Evolutionary conservation across 2,888 invertebrate genomes (phyloP).

Genomic region (Sphaerophoria taeniata): DNA sequence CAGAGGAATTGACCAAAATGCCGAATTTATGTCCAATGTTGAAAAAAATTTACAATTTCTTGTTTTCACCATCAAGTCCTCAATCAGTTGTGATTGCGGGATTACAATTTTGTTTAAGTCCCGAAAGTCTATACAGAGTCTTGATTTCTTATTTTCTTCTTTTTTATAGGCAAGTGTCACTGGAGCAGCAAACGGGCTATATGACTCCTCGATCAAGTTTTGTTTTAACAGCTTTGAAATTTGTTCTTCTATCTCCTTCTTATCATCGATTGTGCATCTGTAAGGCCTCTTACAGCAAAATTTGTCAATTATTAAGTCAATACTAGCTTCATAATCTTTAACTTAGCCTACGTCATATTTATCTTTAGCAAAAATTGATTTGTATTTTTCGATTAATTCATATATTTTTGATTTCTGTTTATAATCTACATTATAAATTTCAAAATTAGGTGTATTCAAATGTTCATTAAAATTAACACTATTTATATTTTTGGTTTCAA

Average conservation of each 20-base stretch:
- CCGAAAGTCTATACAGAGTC: not conserved
- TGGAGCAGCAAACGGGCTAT: constrained; percentile 4
- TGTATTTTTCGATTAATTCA: constrained; percentile 73
- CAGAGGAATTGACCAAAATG: constrained; percentile 71
- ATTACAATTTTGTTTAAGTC: not conserved
- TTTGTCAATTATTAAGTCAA: constrained; percentile 72
- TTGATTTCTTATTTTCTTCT: constrained; percentile 11
- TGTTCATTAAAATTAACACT: constrained; percentile 67
- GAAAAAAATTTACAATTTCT: constrained; percentile 43
- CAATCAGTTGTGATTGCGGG: constrained; percentile 17
- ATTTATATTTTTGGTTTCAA: constrained; percentile 8
- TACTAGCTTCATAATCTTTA: constrained; percentile 75
- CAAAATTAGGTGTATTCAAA: constrained; percentile 45
- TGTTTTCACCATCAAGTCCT: constrained; percentile 62
- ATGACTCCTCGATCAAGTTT: constrained; percentile 63
- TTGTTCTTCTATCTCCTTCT: constrained; percentile 70
- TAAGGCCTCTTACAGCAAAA: constrained; percentile 66
- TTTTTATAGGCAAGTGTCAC: not conserved
- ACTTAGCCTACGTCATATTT: constrained; percentile 76
- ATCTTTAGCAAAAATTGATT: constrained; percentile 75
- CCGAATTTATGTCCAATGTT: constrained; percentile 44
- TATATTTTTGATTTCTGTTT: constrained; percentile 66
- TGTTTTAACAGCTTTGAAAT: constrained; percentile 61
- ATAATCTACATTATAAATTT: constrained; percentile 39
- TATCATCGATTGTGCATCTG: constrained; percentile 70